Base-by-base conservation (phyloP, 2,888 invertebrate species). In the Leucania comma region DNA sequence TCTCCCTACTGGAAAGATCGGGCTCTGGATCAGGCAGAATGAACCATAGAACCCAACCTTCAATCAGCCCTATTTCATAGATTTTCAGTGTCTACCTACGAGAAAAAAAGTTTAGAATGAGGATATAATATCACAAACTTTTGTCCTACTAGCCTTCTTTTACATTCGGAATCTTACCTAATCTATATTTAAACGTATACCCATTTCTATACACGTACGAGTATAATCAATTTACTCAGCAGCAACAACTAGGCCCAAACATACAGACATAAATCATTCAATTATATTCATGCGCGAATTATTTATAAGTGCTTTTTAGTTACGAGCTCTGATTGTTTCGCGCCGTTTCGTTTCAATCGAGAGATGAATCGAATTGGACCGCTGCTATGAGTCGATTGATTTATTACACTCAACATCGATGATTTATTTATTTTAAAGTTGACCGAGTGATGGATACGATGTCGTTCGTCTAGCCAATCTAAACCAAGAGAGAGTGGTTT, bases 281-380 rank as follows among this genome's bases (percentile, higher is more conserved):
- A 87, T 88, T 81, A 86, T 87, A 89, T 91, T 89, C 89, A 84
- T 88, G 87, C 79, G 86, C 81, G 88, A 90, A 89, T 90, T 88
- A 92, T 90, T 91, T 90, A 90, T 90, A 87, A 89, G 86, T 83
- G 48, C 24, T 77, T 63, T 72, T 80, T 76, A 83, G 87, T 86
- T 88, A 85, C 83, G 86, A 64, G 74, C 35, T 64, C 20, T 12
- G 54, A 91, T 93, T 92, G 93, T 93, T 91, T 91, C 86, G 89
- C 92, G 59, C 70, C 75, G 88, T 86, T 87, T 88, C 92, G 89
- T 81, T 88, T 81, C 83, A 82, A 82, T 91, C 90, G 89, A 90
- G 89, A 90, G 93, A 94, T 93, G 89, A 90, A 95, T 94, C 92
- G 94, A 93, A 92, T 90, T 88, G 89, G 91, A 92, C 90, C 93